Evolutionary conservation across 2,797 vertebrate genomes (phyloP).

Genomic region (Protonibea diacanthus): DNA sequence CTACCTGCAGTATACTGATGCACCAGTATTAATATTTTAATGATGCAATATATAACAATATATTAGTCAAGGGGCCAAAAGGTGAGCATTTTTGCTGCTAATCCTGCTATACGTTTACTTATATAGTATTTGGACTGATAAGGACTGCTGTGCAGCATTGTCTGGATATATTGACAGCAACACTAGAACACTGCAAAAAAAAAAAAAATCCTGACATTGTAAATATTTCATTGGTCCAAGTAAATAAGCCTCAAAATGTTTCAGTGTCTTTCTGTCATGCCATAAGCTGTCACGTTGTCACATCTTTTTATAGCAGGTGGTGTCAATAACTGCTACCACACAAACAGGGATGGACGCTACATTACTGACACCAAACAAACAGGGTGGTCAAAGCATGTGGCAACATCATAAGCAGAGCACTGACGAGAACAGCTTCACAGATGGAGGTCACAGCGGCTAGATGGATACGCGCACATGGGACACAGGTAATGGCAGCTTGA

Average conservation of each 20-base stretch:
- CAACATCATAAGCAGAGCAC: constrained; percentile 54
- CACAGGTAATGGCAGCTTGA: constrained; percentile 89
- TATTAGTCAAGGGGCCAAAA: neutral
- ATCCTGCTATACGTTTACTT: neutral
- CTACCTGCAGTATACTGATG: neutral
- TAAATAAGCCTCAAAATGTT: constrained; percentile 31
- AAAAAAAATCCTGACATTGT: neutral
- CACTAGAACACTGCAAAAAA: neutral
- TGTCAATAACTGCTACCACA: constrained; percentile 29
- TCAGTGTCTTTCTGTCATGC: constrained; percentile 12
- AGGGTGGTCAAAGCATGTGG: constrained; percentile 59
- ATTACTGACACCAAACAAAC: constrained; percentile 62
- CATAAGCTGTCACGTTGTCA: constrained; percentile 42
- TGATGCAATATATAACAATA: neutral
- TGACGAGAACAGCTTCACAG: constrained; percentile 56
- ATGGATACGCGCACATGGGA: constrained; percentile 79
- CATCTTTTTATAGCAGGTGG: constrained; percentile 35
- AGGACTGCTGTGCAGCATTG: neutral
- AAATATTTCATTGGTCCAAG: constrained; percentile 27
- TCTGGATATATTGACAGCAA: constrained; percentile 5
- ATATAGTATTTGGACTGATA: neutral
- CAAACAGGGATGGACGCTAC: constrained; percentile 32
- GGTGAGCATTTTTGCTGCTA: neutral
- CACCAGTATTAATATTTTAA: neutral
- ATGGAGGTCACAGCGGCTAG: constrained; percentile 72